Base-by-base conservation (phyloP, 2,113 vertebrate genomes). In the Tichodroma muraria region DNA sequence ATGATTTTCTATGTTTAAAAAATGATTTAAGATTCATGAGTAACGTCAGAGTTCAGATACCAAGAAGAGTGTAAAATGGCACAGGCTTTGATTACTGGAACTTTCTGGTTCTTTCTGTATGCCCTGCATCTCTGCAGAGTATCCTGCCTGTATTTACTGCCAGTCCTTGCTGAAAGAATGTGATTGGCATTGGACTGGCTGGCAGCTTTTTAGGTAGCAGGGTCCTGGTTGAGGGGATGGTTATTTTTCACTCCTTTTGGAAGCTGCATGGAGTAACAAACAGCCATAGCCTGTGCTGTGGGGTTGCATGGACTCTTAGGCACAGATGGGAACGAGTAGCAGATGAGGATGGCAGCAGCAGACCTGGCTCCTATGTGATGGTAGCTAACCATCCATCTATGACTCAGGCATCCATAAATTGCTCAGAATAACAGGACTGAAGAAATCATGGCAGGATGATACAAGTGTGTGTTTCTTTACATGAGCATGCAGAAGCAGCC, bases 321-420 rank as follows among this genome's bases (percentile, higher is more conserved):
- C 35, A 21, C 30, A 0, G 30, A 4, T 18, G 28, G 2, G 2
- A 50, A 14, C 0, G 0, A 53, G 2, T 6, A 79, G 76, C 22
- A 20, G 37, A 25, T 82, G 8, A 35, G 4, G 54, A 15, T 37
- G 85, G 45, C 53, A 57, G 66, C n/a, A 73, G 47, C 52, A 85
- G 37, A 35, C 45, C 31, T 53, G 47, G 17, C 18, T 80, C 24
- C 33, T 1, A 0, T 22, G 57, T 50, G 23, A 6, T 65, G 11
- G n/a, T 65, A 31, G 49, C 53, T 66, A 47, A 17, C 60, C 15
- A 8, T 24, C 76, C 24, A 0, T 72, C 49, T 15, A 59, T 72
- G 53, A 17, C 63, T 77, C 23, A 11, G 33, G 25, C 76, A 77
- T 40, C 40, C 66, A 2, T 33, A 37, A 52, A 15, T 21, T 47